Evolutionary conservation across 2,888 invertebrate species (phyloP), one percentile per base, ranked within the genome.

Genomic region (Lasioglossum leucozonium): DNA sequence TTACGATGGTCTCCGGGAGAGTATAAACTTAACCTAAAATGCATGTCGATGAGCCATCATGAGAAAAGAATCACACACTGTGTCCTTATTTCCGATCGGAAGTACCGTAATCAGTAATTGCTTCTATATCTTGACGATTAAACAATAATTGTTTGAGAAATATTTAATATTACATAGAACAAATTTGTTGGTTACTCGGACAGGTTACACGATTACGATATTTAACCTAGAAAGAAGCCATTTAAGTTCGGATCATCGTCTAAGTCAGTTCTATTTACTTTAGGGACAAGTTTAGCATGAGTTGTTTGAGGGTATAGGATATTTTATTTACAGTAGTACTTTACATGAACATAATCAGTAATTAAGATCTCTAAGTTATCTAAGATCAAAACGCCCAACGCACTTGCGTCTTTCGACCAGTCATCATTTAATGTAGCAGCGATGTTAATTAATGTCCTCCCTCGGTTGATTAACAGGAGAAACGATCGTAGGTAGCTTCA

Each of bases 21-120:
- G 22, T 16, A 37, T 30, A 37, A n/a, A n/a, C 69, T n/a, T 72
- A 72, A 72, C 72, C 72, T 72, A 26, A 47, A 44, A 72, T 1
- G 8, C 4, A 30, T 34, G 30, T 44, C 71, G 26, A 42, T 18
- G 8, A n/a, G 16, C 16, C 6, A 5, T 6, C 8, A 5, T 11
- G 13, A 40, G 40, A 71, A n/a, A 5, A 67, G 3, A 37, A 22
- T 37, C 10, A 10, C 10, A 10, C n/a, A 11, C 1, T n/a, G 10
- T n/a, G 40, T 69, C 22, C n/a, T 22, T 13, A n/a, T 40, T 40
- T n/a, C 5, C 1, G 1, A n/a, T 4, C 11, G n/a, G 8, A 13
- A n/a, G 37, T 69, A 11, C 1, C 13, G 11, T 22, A 22, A 34
- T 42, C 42, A n/a, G 16, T 42, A 2, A 26, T 42, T 6, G 42